phyloP scores from a whole-genome alignment of 1,140 invertebrate genomes.

The Calosoma granatense region DNA sequence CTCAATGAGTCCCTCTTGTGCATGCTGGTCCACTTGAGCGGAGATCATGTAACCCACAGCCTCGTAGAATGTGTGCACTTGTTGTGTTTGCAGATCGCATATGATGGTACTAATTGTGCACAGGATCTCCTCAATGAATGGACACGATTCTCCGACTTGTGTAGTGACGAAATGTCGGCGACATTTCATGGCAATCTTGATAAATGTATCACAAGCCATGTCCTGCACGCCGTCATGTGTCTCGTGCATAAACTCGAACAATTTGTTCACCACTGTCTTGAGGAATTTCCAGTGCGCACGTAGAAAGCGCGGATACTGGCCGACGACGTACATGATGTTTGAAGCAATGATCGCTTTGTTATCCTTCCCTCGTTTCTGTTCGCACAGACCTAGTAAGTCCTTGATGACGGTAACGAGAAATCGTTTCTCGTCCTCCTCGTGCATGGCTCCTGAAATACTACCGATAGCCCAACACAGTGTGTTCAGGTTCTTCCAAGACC shows the following conservation, averaged over 20 bases:
- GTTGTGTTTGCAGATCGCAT: conserved; percentile 86
- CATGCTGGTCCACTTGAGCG: conserved; percentile 79
- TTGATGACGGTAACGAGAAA: conserved; percentile 99
- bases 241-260: conserved; percentile 99
- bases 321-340: conserved; percentile 99
- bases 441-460: conserved; percentile 97
- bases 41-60: conserved; percentile 99
- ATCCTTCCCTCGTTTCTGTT: conserved; percentile 99
- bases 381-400: conserved; percentile 94
- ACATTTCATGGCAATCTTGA: conserved; percentile 99
- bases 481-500: conserved; percentile 99
- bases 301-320: conserved; percentile 97
- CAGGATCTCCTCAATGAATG: conserved; percentile 99
- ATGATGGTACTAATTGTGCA: conserved; percentile 94
- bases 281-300: conserved; percentile 99
- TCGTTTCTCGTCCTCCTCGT: conserved; percentile 98
- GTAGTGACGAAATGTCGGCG: conserved; percentile 94
- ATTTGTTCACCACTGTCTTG: conserved; percentile 99
- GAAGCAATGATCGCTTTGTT: conserved; percentile 99
- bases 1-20: conserved; percentile 90
- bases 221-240: conserved; percentile 99
- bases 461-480: conserved; percentile 99
- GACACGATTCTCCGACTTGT: conserved; percentile 91
- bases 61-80: conserved; percentile 99
- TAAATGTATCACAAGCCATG: conserved; percentile 99